Evolutionary conservation across 2,113 vertebrate species (phyloP), one percentile per base, ranked within the genome.

Genomic region (Turnix velox): DNA sequence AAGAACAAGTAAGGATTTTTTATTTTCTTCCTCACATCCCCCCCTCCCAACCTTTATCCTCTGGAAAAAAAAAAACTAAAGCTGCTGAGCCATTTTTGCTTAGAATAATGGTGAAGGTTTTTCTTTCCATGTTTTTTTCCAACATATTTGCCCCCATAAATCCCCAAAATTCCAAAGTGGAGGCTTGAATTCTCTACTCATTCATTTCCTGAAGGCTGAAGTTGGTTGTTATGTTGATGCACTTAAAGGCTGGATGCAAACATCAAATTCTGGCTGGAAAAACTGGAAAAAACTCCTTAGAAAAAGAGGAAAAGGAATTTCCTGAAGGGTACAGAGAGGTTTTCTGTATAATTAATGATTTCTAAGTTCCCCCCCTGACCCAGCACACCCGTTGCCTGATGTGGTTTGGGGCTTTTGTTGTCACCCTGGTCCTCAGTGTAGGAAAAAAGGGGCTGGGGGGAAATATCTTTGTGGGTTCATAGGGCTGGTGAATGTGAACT

Each of bases 1-100:
- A 98, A 95, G 98, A 99, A 58, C 99, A 99, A 98, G 99, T 99
- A 95, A 96, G 97, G 25, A 18, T 59, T 61, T 61, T 20, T 31
- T 23, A 13, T 11, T 25, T 49, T 76, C 24, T 74, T 77, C n/a
- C 66, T 77, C 17, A 48, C 28, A 61, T 42, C 10, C 1, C 35
- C 27, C 18, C n/a, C 19, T n/a, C n/a, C n/a, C n/a, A n/a, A n/a
- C n/a, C n/a, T n/a, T n/a, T n/a, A n/a, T n/a, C n/a, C n/a, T n/a
- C n/a, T n/a, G n/a, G n/a, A n/a, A n/a, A n/a, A n/a, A n/a, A n/a
- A n/a, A n/a, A n/a, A n/a, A n/a, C 7, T 43, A 58, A 81, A 77
- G 24, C 22, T 71, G 31, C 45, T 18, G 7, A 19, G 23, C 2
- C 3, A 3, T 42, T 82, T 20, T 55, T 71, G 33, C 7, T 92